Evolutionary conservation across 1,140 invertebrate species (phyloP).

Genomic region (Drosophila parabipectinata): DNA sequence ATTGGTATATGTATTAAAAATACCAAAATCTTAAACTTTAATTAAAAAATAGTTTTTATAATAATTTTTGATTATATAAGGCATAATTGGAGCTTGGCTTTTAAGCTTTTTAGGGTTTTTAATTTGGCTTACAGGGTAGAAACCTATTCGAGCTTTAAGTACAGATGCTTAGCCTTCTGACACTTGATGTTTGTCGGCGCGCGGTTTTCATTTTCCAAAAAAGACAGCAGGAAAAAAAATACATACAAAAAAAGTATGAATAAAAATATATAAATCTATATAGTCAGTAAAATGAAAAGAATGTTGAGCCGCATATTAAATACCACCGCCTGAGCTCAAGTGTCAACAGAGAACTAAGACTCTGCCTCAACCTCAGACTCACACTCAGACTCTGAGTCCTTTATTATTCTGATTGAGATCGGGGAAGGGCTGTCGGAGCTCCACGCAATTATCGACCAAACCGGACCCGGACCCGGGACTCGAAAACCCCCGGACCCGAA

Average conservation of each 20-base stretch:
- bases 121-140: neutral
- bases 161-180: constrained; percentile 25
- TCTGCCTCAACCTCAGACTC: constrained; percentile 2
- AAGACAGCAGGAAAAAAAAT: constrained; percentile 3
- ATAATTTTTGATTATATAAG: no score
- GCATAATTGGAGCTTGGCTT: no score
- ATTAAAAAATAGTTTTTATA: no score
- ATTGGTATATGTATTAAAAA: no score
- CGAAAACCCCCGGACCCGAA: neutral
- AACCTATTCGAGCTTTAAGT: neutral
- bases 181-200: constrained; percentile 71
- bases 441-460: constrained; percentile 57
- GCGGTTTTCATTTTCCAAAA: constrained; percentile 70
- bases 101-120: no score
- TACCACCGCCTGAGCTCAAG: constrained; percentile 81
- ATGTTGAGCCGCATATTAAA: constrained; percentile 81
- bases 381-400: neutral
- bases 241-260: constrained; percentile 7
- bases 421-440: neutral
- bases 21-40: no score
- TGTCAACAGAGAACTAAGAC: constrained; percentile 65
- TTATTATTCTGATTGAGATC: neutral
- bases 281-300: constrained; percentile 70
- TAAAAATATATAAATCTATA: constrained; percentile 25
- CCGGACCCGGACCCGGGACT: constrained; percentile 2